Evolutionary conservation across 2,113 vertebrate species (phyloP), one percentile per base, ranked within the genome.

Genomic region (Andinoacara biseriatus): DNA sequence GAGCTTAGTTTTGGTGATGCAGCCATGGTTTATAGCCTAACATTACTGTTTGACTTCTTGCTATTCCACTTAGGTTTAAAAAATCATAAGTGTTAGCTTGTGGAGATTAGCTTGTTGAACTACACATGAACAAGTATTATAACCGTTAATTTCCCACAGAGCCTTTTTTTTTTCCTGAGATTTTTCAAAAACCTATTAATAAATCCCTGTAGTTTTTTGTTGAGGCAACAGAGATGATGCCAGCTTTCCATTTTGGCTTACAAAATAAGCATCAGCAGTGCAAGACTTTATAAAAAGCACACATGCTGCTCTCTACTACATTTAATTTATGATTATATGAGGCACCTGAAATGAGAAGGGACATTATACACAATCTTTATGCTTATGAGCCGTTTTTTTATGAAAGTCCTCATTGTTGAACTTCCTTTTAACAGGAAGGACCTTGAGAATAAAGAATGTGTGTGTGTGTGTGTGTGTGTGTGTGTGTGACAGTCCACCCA

Each of bases 401-500:
- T 49, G 18, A 69, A 49, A 69, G 65, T 69, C 49, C 65, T 49
- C 65, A 52, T 40, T 72, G 43, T 17, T 72, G 10, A 72, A 26
- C 17, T 72, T 52, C 43, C 43, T 49, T 69, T 49, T 72, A 52
- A 31, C 17, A 72, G 17, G 43, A 72, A 52, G 0, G 1, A 72
- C 10, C 24, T 52, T 52, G 26, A 72, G 26, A 72, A 46, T 72
- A 52, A 31, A 52, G 24, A 7, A 2, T 31, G 65, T 52, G 1
- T 8, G 17, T 49, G 43, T 0, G 15, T 10, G 7, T 26, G 62
- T 0, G 38, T 7, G 18, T 22, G 58, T 20, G 14, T n/a, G n/a
- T n/a, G n/a, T n/a, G n/a, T n/a, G n/a, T n/a, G n/a, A n/a, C n/a
- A n/a, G n/a, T n/a, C n/a, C n/a, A n/a, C n/a, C n/a, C n/a, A n/a